Conservation (phyloP, 2,113 vertebrate species). For the Tor tambroides region DNA sequence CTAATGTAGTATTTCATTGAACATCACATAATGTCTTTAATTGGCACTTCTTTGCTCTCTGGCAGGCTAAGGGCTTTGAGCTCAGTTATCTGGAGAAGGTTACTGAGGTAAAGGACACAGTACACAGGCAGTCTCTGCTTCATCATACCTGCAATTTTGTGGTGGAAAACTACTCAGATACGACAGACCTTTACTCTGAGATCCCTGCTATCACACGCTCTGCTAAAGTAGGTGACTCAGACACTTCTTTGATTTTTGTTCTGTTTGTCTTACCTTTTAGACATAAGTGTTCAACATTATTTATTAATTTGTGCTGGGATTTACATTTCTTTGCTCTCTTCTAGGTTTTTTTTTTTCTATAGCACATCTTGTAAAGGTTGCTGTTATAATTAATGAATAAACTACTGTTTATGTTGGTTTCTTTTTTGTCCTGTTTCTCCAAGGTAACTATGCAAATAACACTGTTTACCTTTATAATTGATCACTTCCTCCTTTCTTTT, state of each 20-base stretch:
- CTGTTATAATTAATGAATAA: not conserved
- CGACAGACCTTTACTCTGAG: slow-evolving; percentile 92
- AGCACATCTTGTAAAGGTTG: not conserved
- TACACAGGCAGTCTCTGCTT: slow-evolving; percentile 91
- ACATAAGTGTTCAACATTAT: not conserved
- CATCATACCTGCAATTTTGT: slow-evolving; percentile 90
- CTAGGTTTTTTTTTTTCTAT: not conserved
- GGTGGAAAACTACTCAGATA: slow-evolving; percentile 86
- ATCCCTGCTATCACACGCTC: slow-evolving; percentile 88
- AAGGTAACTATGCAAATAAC: not conserved
- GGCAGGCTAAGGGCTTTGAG: slow-evolving; percentile 92
- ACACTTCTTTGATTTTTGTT: not conserved
- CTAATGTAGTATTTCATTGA: not conserved
- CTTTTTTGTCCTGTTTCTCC: not conserved
- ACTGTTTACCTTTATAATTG: not conserved
- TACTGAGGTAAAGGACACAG: slow-evolving; percentile 96
- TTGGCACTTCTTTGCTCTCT: slow-evolving; percentile 1
- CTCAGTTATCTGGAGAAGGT: slow-evolving; percentile 96
- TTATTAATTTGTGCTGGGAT: not conserved
- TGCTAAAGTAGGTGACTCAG: slow-evolving; percentile 81
- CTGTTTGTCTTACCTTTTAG: not conserved
- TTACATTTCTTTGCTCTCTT: not conserved
- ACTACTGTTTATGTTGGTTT: not conserved
- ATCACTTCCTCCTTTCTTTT: not conserved
- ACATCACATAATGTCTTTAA: not conserved